Base-by-base conservation (phyloP, 1,140 invertebrate species). In the Lordiphosa mommai region DNA sequence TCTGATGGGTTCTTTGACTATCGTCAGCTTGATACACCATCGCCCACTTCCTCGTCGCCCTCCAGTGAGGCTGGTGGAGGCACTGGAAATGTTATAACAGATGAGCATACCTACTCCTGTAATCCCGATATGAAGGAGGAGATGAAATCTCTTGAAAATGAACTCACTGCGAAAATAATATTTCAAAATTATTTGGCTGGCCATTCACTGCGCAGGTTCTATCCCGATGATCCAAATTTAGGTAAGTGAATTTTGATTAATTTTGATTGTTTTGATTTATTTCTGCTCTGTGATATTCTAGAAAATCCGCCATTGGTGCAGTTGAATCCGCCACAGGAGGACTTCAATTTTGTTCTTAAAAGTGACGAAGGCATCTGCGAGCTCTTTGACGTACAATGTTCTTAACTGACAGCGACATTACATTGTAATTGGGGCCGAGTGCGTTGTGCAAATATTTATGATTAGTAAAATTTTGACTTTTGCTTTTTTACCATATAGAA, bases 361-460 rank as follows among this genome's bases (percentile, higher is more conserved):
- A 66, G 50, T 50, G 85, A 88, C 53, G 87, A 88, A 53, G 87
- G 87, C 14, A 73, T 88, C 52, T 88, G 87, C 58, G 87, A 88
- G 43, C 65, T 88, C 13, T 88, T 88, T 56, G 87, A 88, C 57
- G 72, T 88, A 65, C 72, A 79, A 37, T 85, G 85, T 60, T 80
- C 71, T 44, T 61, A 61, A 59, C 50, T 47, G 38, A 34, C 38
- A 36, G 29, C 17, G 27, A 56, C 34, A 37, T 27, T 44, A 48
- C 57, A 36, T 55, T 50, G 46, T 79, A 59, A 43, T 43, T 63
- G 76, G 46, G 77, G 77, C 77, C 77, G 79, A 53, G 60, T 84
- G 71, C 72, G 51, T 84, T 85, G 77, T 84, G 77, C 77, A 84
- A 84, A 80, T 80, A 85, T 74, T 80, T 85, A 67, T 68, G 70